Conservation (phyloP, 2,888 invertebrate genomes). For the Agrotis ipsilon region DNA sequence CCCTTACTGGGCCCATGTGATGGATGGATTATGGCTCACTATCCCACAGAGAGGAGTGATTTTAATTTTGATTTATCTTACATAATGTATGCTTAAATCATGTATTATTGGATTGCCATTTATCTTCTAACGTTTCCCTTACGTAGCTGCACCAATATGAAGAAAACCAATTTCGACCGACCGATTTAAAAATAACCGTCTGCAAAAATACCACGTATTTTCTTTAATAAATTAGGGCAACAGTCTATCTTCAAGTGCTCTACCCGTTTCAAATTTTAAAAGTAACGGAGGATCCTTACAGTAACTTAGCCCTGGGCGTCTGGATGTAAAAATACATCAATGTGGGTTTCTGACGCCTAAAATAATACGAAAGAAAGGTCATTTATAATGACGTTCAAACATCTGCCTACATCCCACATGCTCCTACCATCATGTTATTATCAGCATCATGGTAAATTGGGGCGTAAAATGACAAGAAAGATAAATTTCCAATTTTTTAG, state of each 20-base stretch:
- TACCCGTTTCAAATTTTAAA: neutral
- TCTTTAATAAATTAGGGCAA: neutral
- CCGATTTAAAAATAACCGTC: neutral
- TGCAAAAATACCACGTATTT: conserved; percentile 21
- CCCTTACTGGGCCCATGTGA: too few species aligned
- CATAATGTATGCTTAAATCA: too few species aligned
- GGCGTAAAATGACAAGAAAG: conserved; percentile 23
- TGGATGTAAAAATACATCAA: conserved; percentile 7
- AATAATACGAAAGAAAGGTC: conserved; percentile 29
- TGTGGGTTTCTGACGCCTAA: neutral
- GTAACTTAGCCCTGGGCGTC: conserved; percentile 8
- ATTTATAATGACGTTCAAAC: conserved; percentile 31
- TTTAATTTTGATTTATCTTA: too few species aligned
- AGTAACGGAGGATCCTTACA: neutral
- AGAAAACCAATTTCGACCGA: conserved; percentile 14
- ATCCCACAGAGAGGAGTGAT: too few species aligned
- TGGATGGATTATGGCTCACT: too few species aligned
- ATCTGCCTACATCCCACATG: conserved; percentile 3
- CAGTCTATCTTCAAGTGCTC: neutral
- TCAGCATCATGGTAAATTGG: conserved; percentile 6
- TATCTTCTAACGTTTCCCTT: neutral
- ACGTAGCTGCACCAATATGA: neutral
- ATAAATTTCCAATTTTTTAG: conserved; percentile 19
- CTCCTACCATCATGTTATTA: conserved; percentile 2
- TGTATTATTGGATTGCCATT: conserved; percentile 1